These are phyloP conservation scores for Heloderma charlesbogerti DNA, from an alignment of 2,113 vertebrate species.

Conservation along the genomic window DNA sequence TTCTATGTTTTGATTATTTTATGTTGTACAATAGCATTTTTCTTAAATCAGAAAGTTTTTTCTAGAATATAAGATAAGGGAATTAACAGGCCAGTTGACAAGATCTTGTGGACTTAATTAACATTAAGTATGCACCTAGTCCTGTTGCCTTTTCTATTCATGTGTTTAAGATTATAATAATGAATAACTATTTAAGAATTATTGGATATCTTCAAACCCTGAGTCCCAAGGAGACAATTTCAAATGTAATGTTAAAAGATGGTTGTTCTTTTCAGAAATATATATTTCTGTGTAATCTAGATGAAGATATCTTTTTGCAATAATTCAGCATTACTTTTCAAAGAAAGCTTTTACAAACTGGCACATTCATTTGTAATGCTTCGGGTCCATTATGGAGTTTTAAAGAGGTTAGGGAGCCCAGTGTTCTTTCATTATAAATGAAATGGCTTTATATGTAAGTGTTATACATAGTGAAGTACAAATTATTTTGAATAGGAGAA, in stretches of 20 bases:
- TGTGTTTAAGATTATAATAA: not conserved
- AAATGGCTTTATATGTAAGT: constrained; percentile 32
- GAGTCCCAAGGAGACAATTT: not conserved
- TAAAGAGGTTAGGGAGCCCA: constrained; percentile 1
- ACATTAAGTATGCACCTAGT: not conserved
- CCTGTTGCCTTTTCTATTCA: not conserved
- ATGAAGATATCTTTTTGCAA: constrained; percentile 8
- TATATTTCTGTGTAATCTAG: not conserved
- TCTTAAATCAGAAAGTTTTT: not conserved
- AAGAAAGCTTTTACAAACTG: constrained; percentile 20
- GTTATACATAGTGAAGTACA: constrained; percentile 14
- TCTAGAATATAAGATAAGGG: not conserved
- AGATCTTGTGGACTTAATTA: not conserved
- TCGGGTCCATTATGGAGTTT: not conserved
- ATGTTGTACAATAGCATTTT: not conserved
- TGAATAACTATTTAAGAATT: not conserved
- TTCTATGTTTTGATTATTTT: not conserved
- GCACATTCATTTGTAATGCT: constrained; percentile 35
- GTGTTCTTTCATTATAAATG: constrained; percentile 44
- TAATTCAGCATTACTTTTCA: constrained; percentile 43
- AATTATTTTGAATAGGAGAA: constrained; percentile 46
- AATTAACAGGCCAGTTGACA: not conserved
- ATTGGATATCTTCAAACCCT: not conserved
- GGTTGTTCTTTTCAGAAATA: not conserved
- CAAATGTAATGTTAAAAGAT: not conserved